Percentiles rank a stretch among this genome's conserved stretches.
Evolutionary conservation across 2,888 invertebrate species (phyloP).

Genomic region (Theretra japonica): DNA sequence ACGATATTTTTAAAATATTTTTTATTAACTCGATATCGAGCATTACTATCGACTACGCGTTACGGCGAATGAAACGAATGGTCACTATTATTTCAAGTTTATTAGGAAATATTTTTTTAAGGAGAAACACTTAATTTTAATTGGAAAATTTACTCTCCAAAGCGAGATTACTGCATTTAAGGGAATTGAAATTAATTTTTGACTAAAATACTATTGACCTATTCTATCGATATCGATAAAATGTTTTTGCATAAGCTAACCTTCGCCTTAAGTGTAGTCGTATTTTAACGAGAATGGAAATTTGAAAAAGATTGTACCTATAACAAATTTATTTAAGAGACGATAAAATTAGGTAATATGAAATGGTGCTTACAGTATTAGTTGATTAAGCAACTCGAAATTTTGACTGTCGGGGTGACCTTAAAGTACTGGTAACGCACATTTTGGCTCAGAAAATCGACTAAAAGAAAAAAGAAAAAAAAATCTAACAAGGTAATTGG

Average conservation of each 20-base stretch:
- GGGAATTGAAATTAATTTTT: constrained; percentile 24
- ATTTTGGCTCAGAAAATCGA: constrained; percentile 52
- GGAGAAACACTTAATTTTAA: constrained; percentile 3
- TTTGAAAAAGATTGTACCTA: constrained; percentile 34
- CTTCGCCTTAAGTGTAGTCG: constrained; percentile 37
- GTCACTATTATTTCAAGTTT: background rate
- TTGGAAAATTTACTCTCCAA: constrained; percentile 6
- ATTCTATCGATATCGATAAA: constrained; percentile 33
- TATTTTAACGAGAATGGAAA: constrained; percentile 9
- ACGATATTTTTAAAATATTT: constrained; percentile 55
- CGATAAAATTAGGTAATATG: constrained; percentile 61
- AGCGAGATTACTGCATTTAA: constrained; percentile 25
- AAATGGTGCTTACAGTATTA: constrained; percentile 84
- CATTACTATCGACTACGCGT: constrained; percentile 42
- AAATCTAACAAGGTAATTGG: constrained; percentile 42
- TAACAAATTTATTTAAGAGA: constrained; percentile 60
- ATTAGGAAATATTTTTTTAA: background rate
- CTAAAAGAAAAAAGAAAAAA: background rate
- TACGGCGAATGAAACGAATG: constrained; percentile 22
- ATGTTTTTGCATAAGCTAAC: constrained; percentile 33
- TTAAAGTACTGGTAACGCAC: constrained; percentile 54
- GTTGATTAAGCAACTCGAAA: constrained; percentile 73
- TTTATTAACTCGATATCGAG: constrained; percentile 53
- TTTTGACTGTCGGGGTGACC: constrained; percentile 52
- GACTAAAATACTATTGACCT: constrained; percentile 10